These are phyloP conservation scores for Haliclona indistincta DNA, from an alignment of 37 sponge, comb jelly and placozoan species.

Conservation along the genomic window DNA sequence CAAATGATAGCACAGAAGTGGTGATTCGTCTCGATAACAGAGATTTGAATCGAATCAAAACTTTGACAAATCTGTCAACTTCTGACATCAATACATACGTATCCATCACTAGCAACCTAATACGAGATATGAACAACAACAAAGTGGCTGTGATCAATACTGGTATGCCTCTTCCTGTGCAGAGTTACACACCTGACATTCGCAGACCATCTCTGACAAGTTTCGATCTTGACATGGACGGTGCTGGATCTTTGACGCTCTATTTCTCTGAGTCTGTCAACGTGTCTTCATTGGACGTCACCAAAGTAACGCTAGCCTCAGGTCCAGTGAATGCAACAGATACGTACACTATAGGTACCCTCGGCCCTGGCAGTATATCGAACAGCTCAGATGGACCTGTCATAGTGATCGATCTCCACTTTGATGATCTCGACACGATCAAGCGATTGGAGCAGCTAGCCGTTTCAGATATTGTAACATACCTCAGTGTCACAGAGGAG, in stretches of 20 bases:
- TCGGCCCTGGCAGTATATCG: conserved; percentile 39
- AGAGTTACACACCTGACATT: conserved; percentile 17
- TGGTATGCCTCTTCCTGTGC: conserved; percentile 13
- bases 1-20: conserved; percentile 67
- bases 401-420: conserved; percentile 31
- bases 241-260: conserved; percentile 67
- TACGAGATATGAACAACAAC: conserved; percentile 79
- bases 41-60: conserved; percentile 85
- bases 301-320: conserved; percentile 63
- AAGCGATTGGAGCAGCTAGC: conserved; percentile 63
- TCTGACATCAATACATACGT: conserved; percentile 51
- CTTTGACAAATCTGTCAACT: conserved; percentile 57
- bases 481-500: conserved; percentile 51
- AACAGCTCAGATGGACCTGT: conserved; percentile 69
- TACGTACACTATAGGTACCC: conserved; percentile 19
- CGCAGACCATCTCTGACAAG: conserved; percentile 50
- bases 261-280: conserved; percentile 82
- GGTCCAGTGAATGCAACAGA: conserved; percentile 8
- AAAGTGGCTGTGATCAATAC: conserved; percentile 17
- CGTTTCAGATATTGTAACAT: conserved; percentile 31
- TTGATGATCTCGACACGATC: conserved; percentile 66
- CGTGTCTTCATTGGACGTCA: conserved; percentile 59
- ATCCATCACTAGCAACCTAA: conserved; percentile 17
- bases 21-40: conserved; percentile 44
- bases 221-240: conserved; percentile 75